Conservation (phyloP, 2,797 vertebrate species). For the Liparis tanakae region DNA sequence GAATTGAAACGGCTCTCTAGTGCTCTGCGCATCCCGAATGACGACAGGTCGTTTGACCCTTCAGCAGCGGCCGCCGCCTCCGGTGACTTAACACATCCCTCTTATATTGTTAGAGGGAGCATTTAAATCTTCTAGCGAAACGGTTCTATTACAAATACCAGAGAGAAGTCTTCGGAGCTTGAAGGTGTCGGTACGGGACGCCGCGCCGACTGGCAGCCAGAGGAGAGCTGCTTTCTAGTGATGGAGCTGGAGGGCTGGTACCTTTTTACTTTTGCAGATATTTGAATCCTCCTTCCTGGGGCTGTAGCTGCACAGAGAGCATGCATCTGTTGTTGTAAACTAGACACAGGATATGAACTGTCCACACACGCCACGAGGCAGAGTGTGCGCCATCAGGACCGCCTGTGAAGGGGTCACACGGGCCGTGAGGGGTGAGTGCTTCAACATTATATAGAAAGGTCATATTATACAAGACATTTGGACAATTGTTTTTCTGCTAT, state of each 20-base stretch:
- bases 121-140: conserved; percentile 79
- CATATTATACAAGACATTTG: background rate
- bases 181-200: conserved; percentile 66
- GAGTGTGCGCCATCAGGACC: background rate
- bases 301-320: conserved; percentile 3
- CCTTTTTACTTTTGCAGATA: conserved; percentile 35
- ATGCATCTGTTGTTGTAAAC: conserved; percentile 16
- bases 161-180: conserved; percentile 66
- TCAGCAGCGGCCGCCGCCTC: conserved; percentile 50
- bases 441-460: conserved; percentile 3
- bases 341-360: background rate
- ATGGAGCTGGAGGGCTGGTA: conserved; percentile 31
- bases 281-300: conserved; percentile 24
- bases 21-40: conserved; percentile 72
- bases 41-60: conserved; percentile 80
- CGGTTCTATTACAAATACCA: conserved; percentile 71
- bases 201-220: conserved; percentile 48
- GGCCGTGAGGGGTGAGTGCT: background rate
- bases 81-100: conserved; percentile 64
- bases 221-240: conserved; percentile 42
- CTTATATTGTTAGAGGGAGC: conserved; percentile 72
- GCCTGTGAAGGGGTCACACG: background rate
- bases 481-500: background rate
- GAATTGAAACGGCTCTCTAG: conserved; percentile 81
- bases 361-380: conserved; percentile 3